A percentile compares a stretch with the other conserved stretches of the same genome.
Conservation (phyloP, 1,140 invertebrate species). For the Palaemon carinicauda region DNA sequence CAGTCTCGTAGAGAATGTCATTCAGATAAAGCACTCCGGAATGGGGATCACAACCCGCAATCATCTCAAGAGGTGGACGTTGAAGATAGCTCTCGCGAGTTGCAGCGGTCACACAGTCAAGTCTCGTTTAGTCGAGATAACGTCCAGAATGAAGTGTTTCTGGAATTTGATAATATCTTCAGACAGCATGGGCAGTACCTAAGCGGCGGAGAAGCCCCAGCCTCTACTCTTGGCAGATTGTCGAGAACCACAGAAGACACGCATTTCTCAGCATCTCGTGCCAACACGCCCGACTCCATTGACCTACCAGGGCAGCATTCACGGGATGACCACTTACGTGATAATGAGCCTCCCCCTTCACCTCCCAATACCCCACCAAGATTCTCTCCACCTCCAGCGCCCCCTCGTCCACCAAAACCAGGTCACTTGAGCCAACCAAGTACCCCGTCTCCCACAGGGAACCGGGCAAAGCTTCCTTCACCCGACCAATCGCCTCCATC, state of each 20-base stretch:
- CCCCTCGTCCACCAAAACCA: constrained; percentile 54
- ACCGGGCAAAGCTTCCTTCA: constrained; percentile 22
- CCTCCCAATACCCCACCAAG: constrained; percentile 55
- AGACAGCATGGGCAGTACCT: constrained; percentile 44
- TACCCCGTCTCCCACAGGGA: constrained; percentile 3
- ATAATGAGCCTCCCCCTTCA: background rate
- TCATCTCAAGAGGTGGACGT: constrained; percentile 21
- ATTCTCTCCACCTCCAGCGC: constrained; percentile 50
- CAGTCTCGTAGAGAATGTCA: constrained; percentile 6
- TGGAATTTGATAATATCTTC: constrained; percentile 58
- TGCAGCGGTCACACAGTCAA: constrained; percentile 49
- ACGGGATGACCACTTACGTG: background rate
- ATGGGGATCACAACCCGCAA: background rate
- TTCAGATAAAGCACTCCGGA: background rate
- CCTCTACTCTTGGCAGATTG: constrained; percentile 41
- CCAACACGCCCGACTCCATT: constrained; percentile 57
- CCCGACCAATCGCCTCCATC: background rate
- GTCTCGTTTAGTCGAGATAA: constrained; percentile 58
- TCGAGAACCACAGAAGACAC: constrained; percentile 40
- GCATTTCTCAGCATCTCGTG: constrained; percentile 30
- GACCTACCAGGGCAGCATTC: constrained; percentile 30
- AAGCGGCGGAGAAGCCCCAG: background rate
- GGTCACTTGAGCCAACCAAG: constrained; percentile 43
- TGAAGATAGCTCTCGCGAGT: background rate
- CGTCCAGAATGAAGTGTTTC: constrained; percentile 57